These are phyloP conservation scores for Tethya wilhelma DNA, from an alignment of 37 sponge, comb jelly and placozoan genomes.

Conservation along the genomic window DNA sequence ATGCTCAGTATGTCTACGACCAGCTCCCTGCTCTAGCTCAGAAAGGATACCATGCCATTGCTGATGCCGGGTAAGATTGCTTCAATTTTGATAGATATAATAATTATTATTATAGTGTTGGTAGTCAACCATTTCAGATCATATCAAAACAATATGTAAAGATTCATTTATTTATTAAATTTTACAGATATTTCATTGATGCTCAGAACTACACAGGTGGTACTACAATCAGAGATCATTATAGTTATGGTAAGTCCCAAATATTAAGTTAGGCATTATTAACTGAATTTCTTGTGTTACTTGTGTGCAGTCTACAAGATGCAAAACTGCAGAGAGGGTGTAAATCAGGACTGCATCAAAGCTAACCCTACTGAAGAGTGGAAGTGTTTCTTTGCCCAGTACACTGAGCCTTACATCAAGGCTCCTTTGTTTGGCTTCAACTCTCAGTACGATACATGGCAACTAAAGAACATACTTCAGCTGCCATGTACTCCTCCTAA, in stretches of 20 bases:
- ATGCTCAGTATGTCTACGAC: conserved; percentile 61
- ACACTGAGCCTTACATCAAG: conserved; percentile 73
- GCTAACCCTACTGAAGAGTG: conserved; percentile 41
- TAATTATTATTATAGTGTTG: no score
- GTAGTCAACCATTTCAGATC: no score
- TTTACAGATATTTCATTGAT: conserved; percentile 49
- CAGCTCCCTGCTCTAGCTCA: conserved; percentile 26
- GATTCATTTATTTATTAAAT: no score
- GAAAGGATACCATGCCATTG: conserved; percentile 44
- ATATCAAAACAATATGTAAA: no score
- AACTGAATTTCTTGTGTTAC: neutral
- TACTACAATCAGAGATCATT: conserved; percentile 2
- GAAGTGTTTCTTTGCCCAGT: conserved; percentile 89
- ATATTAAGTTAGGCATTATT: neutral
- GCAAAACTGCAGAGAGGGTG: conserved; percentile 73
- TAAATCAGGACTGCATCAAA: conserved; percentile 68
- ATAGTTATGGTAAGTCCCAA: conserved; percentile 6
- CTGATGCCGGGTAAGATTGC: conserved; percentile 90
- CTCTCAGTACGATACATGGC: conserved; percentile 78
- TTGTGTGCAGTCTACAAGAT: conserved; percentile 50
- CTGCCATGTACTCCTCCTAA: conserved; percentile 67
- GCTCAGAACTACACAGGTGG: conserved; percentile 19
- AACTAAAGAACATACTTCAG: conserved; percentile 56
- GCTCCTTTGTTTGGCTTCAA: conserved; percentile 74
- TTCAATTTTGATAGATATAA: no score